These are phyloP conservation scores for Ptychadena robeensis DNA, from an alignment of 2,797 vertebrate genomes.

Conservation along the genomic window DNA sequence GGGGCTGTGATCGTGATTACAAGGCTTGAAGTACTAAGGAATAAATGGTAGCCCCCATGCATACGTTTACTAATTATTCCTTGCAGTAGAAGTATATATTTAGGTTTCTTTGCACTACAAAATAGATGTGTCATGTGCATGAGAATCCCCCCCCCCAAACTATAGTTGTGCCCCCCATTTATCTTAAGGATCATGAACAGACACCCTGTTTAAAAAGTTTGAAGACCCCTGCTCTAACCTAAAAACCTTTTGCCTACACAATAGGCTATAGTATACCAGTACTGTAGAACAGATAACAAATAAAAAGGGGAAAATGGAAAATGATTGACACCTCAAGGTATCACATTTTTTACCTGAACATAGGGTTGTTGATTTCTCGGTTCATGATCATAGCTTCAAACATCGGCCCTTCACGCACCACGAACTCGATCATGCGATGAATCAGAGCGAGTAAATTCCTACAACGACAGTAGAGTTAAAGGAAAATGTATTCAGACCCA, in stretches of 20 bases:
- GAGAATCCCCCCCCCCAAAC: too few species aligned
- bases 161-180: too few species aligned
- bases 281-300: background rate
- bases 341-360: constrained; percentile 88
- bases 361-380: constrained; percentile 97
- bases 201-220: too few species aligned
- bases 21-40: too few species aligned
- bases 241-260: background rate
- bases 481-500: constrained; percentile 95
- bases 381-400: constrained; percentile 99
- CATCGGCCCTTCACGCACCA: constrained; percentile 99
- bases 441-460: constrained; percentile 99
- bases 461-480: constrained; percentile 99
- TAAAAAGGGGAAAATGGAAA: background rate
- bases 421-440: constrained; percentile 99
- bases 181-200: too few species aligned
- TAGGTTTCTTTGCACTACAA: too few species aligned
- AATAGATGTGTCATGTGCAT: too few species aligned
- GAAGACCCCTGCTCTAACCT: too few species aligned
- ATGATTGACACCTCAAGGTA: background rate
- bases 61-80: too few species aligned
- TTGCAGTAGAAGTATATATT: too few species aligned
- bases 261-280: background rate
- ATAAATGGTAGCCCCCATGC: too few species aligned
- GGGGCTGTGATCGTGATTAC: too few species aligned